Evolutionary conservation across 92 coral and sea anemone species (phyloP), one percentile per base, ranked within the genome.

Genomic region (Epizoanthus ramosus): DNA sequence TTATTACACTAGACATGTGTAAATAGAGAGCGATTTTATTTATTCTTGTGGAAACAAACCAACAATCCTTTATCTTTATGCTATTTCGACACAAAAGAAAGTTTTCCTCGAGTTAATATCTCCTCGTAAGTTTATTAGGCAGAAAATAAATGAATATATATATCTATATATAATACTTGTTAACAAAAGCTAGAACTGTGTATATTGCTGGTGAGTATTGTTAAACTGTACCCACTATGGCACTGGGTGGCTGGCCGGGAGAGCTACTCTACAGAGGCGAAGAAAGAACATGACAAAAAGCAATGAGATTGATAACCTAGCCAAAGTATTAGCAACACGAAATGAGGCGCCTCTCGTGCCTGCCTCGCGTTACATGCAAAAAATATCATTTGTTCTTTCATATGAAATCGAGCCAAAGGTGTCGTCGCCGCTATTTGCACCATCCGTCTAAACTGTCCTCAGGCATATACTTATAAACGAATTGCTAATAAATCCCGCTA

Each of bases 21-120:
- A 92, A 92, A 92, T 89, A 92, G 64, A 85, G 75, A 54, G 68
- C 73, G 84, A 75, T 73, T 56, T 91, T 92, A 92, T 92, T 92
- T 92, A 92, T 91, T 88, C 92, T 88, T 65, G 79, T 53, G 57
- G 91, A 45, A 58, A 84, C 68, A 85, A 84, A 79, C 65, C 79
- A 64, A 39, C 75, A 71, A 71, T 58, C 52, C 67, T 24, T 23
- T 53, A 84, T 64, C 60, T 53, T 63, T 64, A 80, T 63, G 79
- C 77, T 69, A 71, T 72, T 79, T 84, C 63, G 76, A 71, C 43
- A 72, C 25, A 69, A 16, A 53, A 60, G 4, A 16, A 84, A 56
- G 54, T 56, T 56, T 60, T 63, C 68, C 45, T 60, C n/a, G 31
- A 71, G 68, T 39, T 60, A 37, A 5, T 14, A 57, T 35, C 19